Percentiles rank a stretch among this genome's conserved stretches.
These are phyloP conservation scores for Andricus quercusramuli DNA, from an alignment of 2,888 invertebrate species.

Conservation along the genomic window DNA sequence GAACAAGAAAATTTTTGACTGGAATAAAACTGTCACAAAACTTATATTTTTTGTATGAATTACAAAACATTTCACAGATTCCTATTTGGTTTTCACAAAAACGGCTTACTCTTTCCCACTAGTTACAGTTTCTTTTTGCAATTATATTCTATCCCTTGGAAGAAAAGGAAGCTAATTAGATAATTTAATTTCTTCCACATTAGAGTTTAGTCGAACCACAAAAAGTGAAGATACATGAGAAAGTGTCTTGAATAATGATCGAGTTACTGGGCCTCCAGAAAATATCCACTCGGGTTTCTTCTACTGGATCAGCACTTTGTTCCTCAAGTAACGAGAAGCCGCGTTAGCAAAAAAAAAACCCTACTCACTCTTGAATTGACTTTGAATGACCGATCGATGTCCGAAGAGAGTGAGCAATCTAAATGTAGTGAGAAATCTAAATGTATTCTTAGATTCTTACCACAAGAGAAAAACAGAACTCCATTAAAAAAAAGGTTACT, in stretches of 20 bases:
- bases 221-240: constrained; percentile 32
- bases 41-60: no score
- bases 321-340: constrained; percentile 34
- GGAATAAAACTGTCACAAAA: no score
- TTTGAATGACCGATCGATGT: constrained; percentile 25
- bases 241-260: constrained; percentile 39
- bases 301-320: constrained; percentile 36
- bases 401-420: constrained; percentile 3
- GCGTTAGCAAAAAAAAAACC: constrained; percentile 36
- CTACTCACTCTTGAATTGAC: constrained; percentile 30
- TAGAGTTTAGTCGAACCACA: background rate
- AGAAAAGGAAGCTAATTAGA: constrained; percentile 1
- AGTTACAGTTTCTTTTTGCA: background rate
- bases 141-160: background rate
- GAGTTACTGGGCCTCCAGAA: constrained; percentile 30
- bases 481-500: background rate
- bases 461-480: background rate
- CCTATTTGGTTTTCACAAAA: no score
- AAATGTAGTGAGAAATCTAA: constrained; percentile 16
- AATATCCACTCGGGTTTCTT: constrained; percentile 31
- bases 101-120: no score
- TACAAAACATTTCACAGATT: no score
- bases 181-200: constrained; percentile 2
- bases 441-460: background rate
- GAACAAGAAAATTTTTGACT: no score